These are phyloP conservation scores for Sander lucioperca DNA, from an alignment of 2,113 vertebrate species.

Conservation along the genomic window DNA sequence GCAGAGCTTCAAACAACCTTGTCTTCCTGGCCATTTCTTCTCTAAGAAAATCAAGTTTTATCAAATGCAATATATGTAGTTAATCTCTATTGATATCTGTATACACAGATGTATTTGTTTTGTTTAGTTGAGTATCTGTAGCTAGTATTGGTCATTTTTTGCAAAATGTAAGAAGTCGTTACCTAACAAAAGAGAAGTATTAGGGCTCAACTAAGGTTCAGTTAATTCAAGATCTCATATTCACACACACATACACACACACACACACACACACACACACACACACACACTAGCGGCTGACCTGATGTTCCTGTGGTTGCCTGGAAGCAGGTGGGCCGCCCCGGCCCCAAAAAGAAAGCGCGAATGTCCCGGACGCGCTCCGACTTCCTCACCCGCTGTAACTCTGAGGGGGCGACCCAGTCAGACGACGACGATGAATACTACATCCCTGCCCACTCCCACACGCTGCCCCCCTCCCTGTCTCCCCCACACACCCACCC, in stretches of 20 bases:
- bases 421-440: constrained; percentile 93
- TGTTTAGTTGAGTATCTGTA: not conserved
- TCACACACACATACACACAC: not conserved
- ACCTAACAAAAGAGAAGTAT: not conserved
- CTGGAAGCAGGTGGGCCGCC: constrained; percentile 85
- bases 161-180: not conserved
- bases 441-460: constrained; percentile 91
- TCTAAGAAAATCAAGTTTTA: too few species aligned
- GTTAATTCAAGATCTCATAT: not conserved
- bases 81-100: not conserved
- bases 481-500: constrained; percentile 80
- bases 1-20: not conserved
- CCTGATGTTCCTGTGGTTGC: constrained; percentile 77
- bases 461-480: constrained; percentile 85
- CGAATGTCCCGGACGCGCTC: constrained; percentile 99
- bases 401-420: constrained; percentile 94
- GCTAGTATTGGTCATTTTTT: not conserved
- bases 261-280: constrained; percentile 10
- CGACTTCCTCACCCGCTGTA: constrained; percentile 99
- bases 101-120: not conserved
- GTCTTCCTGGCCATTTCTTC: not conserved
- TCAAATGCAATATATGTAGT: too few species aligned
- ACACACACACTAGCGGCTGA: constrained; percentile 42
- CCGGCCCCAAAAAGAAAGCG: constrained; percentile 97
- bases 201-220: not conserved